Evolutionary conservation across 2,113 vertebrate species (phyloP), one percentile per base, ranked within the genome.

Genomic region (Dinomys branickii): DNA sequence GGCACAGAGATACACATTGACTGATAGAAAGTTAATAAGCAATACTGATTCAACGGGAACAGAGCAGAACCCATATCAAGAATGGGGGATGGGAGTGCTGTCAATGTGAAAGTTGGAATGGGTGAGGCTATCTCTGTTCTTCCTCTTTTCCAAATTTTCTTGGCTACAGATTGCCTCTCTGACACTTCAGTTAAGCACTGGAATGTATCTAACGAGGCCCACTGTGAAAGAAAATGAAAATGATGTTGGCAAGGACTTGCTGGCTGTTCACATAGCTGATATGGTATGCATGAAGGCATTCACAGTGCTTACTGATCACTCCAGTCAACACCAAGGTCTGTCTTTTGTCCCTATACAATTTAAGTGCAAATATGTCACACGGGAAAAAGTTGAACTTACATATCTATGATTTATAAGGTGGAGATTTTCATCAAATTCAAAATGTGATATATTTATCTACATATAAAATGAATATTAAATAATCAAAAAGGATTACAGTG

Each of bases 181-280:
- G 92, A 87, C 52, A 61, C 67, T 81, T 95, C 80, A 73, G 4
- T 28, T 88, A 90, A 95, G 96, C 56, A 24, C 16, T 94, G 52
- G 9, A 80, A 30, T 91, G 5, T 91, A 58, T 90, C 52, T 94
- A 92, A 95, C 94, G 80, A 94, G 30, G 47, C 5, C 77, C n/a
- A 83, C 28, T 96, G 67, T 94, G 94, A 96, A 97, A 91, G 75
- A 94, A 96, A 93, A 93, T 44, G 47, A 96, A 93, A 94, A 54
- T 13, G 16, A 47, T 75, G 13, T n/a, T 94, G 93, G 61, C 52
- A 92, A 87, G 87, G 95, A 78, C 82, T 93, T 90, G n/a, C 33
- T 58, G 61, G 63, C 35, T 86, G 28, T 54, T 97, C 61, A n/a
- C 33, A 8, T 69, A 81, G 69, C 47, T 58, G 52, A 77, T 30